Evolutionary conservation across 1,140 invertebrate genomes (phyloP).

Genomic region (Atta texana): DNA sequence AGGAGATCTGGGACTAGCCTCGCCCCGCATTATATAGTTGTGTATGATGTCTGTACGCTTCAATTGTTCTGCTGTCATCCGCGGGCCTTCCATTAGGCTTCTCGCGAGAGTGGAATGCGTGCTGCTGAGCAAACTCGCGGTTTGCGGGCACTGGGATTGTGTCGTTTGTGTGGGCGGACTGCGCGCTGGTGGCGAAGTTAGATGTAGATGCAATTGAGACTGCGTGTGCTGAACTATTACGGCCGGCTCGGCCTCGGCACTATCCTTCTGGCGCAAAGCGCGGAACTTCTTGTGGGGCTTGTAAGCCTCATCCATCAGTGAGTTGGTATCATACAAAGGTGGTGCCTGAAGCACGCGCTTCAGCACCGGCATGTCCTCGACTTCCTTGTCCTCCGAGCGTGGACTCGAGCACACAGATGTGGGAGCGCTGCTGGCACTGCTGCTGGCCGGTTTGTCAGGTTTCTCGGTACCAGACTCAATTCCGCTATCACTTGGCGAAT

Average conservation of each 20-base stretch:
- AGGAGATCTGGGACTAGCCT: constrained; percentile 86
- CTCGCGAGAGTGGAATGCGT: constrained; percentile 95
- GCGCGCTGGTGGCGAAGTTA: constrained; percentile 82
- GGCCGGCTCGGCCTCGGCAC: constrained; percentile 90
- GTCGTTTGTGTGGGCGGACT: constrained; percentile 82
- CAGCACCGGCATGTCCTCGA: constrained; percentile 97
- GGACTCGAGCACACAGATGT: constrained; percentile 95
- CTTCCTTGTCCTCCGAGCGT: constrained; percentile 93
- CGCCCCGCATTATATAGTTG: constrained; percentile 94
- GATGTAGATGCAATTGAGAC: constrained; percentile 85
- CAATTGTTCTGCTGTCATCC: constrained; percentile 95
- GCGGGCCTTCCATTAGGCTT: constrained; percentile 94
- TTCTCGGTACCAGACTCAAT: constrained; percentile 97
- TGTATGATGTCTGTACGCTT: constrained; percentile 96
- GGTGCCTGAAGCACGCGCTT: constrained; percentile 96
- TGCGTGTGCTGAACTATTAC: constrained; percentile 82
- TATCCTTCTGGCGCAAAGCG: constrained; percentile 92
- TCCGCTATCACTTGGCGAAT: constrained; percentile 96
- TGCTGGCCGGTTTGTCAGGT: constrained; percentile 89
- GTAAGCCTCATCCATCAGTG: constrained; percentile 97
- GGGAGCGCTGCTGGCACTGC: constrained; percentile 89
- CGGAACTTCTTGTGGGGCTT: constrained; percentile 98
- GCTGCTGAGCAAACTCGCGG: constrained; percentile 89
- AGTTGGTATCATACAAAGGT: constrained; percentile 94
- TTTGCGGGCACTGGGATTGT: constrained; percentile 81